These are phyloP conservation scores for Eutrigla gurnardus DNA, from an alignment of 2,797 vertebrate species.

Conservation along the genomic window DNA sequence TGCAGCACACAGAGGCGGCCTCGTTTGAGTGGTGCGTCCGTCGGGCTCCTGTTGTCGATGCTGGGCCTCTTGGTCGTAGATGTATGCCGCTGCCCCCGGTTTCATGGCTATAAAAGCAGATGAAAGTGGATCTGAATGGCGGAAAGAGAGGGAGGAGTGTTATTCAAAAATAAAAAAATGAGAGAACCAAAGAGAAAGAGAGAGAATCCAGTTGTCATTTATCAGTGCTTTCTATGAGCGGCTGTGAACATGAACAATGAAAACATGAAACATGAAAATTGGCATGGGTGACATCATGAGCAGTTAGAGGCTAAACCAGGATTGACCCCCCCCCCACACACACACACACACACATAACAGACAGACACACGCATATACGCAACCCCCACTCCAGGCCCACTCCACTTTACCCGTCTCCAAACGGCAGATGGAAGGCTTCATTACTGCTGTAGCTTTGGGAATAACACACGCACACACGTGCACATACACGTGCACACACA, in stretches of 20 bases:
- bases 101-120: conserved; percentile 74
- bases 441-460: conserved; percentile 66
- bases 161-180: conserved; percentile 11
- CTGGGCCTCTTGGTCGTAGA: conserved; percentile 56
- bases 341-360: conserved; percentile 19
- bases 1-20: conserved; percentile 21
- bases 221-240: conserved; percentile 37
- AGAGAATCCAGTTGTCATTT: conserved; percentile 15
- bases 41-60: conserved; percentile 29
- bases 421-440: conserved; percentile 76
- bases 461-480: conserved; percentile 18
- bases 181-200: conserved; percentile 34
- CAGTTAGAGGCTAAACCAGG: conserved; percentile 62
- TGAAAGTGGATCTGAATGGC: conserved; percentile 69
- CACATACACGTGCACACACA: no score
- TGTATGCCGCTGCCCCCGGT: conserved; percentile 69
- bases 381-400: conserved; percentile 18
- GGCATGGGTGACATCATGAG: conserved; percentile 34
- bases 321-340: conserved; percentile 51
- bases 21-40: conserved; percentile 24
- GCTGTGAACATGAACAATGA: conserved; percentile 41
- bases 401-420: conserved; percentile 33
- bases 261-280: conserved; percentile 37
- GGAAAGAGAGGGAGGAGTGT: background rate
- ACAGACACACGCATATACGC: conserved; percentile 15